Percentiles rank a stretch among this genome's conserved stretches.
Evolutionary conservation across 2,113 vertebrate species (phyloP).

Genomic region (Nansenia antarctica): DNA sequence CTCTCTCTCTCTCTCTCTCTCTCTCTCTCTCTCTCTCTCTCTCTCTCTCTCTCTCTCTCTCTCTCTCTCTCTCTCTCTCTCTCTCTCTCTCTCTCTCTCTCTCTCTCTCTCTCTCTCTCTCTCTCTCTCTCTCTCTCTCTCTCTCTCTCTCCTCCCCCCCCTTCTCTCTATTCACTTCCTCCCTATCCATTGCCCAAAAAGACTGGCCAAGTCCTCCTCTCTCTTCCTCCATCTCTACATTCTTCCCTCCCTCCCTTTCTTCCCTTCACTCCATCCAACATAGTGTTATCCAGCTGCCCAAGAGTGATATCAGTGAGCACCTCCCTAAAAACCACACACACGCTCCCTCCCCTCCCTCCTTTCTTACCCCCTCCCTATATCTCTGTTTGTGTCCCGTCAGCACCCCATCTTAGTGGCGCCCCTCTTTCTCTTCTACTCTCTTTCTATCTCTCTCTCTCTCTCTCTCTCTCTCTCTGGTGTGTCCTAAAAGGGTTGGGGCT

Average conservation of each 20-base stretch:
- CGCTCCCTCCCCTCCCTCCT: background rate
- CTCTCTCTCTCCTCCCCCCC: background rate
- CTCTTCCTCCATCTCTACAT: background rate
- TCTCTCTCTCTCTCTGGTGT: slow-evolving; percentile 29
- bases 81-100: slow-evolving; percentile 4
- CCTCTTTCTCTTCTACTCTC: background rate
- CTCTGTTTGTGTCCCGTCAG: too few relatives aligned
- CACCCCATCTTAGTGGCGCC: background rate
- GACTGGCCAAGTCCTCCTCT: background rate
- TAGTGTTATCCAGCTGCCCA: too few relatives aligned
- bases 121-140: background rate
- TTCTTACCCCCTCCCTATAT: slow-evolving; percentile 9
- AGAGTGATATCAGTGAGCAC: too few relatives aligned
- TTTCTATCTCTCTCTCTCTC: background rate
- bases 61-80: slow-evolving; percentile 9
- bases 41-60: background rate
- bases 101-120: slow-evolving; percentile 38
- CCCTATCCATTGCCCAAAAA: too few relatives aligned
- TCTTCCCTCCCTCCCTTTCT: too few relatives aligned
- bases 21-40: background rate
- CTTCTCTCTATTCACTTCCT: background rate
- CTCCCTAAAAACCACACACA: too few relatives aligned
- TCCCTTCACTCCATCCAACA: too few relatives aligned
- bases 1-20: slow-evolving; percentile 38
- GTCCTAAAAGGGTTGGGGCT: slow-evolving; percentile 44